A percentile compares a stretch with the other conserved stretches of the same genome.
These are phyloP conservation scores for Parasteatoda lunata DNA, from an alignment of 2,888 invertebrate species.

Conservation along the genomic window DNA sequence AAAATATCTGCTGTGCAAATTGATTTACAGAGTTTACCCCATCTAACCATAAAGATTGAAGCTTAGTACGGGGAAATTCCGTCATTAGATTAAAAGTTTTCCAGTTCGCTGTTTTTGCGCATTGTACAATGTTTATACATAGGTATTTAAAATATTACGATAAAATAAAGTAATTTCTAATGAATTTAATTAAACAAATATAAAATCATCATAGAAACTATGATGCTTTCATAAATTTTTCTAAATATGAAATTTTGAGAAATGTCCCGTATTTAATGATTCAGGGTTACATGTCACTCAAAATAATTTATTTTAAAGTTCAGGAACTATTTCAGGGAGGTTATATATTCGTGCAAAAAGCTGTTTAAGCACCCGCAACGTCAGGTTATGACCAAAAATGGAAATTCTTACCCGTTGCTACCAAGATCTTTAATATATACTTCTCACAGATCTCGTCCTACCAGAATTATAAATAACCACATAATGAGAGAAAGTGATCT, in stretches of 20 bases:
- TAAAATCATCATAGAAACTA: too few species aligned
- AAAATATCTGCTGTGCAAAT: too few species aligned
- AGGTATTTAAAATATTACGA: too few species aligned
- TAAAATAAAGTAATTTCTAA: too few species aligned
- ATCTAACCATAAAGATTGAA: too few species aligned
- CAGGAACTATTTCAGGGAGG: constrained; percentile 44
- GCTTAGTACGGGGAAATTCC: too few species aligned
- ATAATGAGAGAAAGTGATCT: too few species aligned
- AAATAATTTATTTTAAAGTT: constrained; percentile 19
- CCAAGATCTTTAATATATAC: constrained; percentile 25
- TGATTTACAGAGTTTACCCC: too few species aligned
- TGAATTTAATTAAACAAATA: too few species aligned
- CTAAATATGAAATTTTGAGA: background rate
- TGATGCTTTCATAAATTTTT: background rate
- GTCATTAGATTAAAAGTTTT: too few species aligned
- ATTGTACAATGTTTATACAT: too few species aligned
- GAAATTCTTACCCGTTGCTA: constrained; percentile 15
- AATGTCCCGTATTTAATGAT: background rate
- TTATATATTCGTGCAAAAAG: constrained; percentile 15
- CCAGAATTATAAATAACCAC: background rate
- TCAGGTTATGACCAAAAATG: background rate
- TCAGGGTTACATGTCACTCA: background rate
- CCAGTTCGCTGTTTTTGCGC: too few species aligned
- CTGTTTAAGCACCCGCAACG: background rate
- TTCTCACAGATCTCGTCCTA: constrained; percentile 45